Evolutionary conservation across 2,888 invertebrate species (phyloP), one percentile per base, ranked within the genome.

Genomic region (Melinaea menophilus): DNA sequence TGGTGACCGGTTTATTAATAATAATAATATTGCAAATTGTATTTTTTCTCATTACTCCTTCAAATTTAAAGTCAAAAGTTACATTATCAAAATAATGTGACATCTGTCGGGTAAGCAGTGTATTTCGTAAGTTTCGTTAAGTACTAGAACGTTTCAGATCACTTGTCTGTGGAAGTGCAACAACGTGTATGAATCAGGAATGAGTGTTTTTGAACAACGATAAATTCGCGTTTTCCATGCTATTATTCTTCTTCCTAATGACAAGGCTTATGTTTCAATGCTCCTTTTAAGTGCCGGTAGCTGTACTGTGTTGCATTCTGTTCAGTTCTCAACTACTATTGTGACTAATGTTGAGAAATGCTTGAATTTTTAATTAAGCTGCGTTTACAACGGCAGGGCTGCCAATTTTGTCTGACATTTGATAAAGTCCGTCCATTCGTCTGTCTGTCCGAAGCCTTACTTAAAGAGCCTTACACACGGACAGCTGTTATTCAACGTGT

Each of bases 201-300:
- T 70, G 69, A 73, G 72, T 71, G 72, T 72, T 74, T 73, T 73
- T 69, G 66, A 72, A 66, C 73, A 70, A 70, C 71, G 68, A 80
- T 83, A 81, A 82, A 82, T 84, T 80, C 81, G 79, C 77, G 76
- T 81, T 82, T 77, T 76, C 76, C 75, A 74, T 76, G 80, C 81
- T 81, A 82, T 83, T 82, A 82, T 82, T 79, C 79, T 73, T 72
- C 73, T 75, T 78, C 76, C 72, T 68, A 70, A 71, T 71, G 76
- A 75, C 75, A 68, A 74, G 73, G 79, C 80, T 80, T 84, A 78
- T 80, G 79, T 82, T 82, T 79, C 80, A 80, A 76, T 79, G 82
- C 57, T 80, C 78, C 71, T 71, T 59, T 65, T 67, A 71, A 75
- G 71, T 73, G 71, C 72, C 66, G 68, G 65, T 55, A 60, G 58